Evolutionary conservation across 92 coral and sea anemone species (phyloP), one percentile per base, ranked within the genome.

Genomic region (Hydrozoanthus gracilis): DNA sequence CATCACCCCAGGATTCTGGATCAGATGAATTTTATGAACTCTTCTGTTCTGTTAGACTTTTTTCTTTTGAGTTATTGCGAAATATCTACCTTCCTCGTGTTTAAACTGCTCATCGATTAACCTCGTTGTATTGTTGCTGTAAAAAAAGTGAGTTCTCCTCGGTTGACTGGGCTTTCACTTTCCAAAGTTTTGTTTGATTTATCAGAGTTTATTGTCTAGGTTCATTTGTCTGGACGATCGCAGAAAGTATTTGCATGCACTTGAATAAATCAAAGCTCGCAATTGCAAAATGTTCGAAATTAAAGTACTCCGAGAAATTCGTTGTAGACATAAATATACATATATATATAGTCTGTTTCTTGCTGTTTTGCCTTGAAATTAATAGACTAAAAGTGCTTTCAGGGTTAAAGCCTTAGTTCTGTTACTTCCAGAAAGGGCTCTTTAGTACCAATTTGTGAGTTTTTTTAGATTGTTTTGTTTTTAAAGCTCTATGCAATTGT

Each of bases 151-250:
- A 64, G 18, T 35, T 64, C 70, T 16, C 17, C 70, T 49, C 83
- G 49, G 66, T 44, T 50, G 73, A 54, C 52, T 44, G 87, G 46
- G 16, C 48, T 77, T 86, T 16, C 48, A 83, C 71, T 44, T 71
- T 47, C 52, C 50, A 64, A 76, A 52, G 86, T 68, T 67, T 66
- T 87, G 84, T 51, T 78, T 64, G 4, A 17, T 20, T 16, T 15
- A 5, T 44, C 77, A 47, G 44, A 62, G 46, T 48, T 62, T 80
- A 86, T 47, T 86, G 49, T 86, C 76, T 51, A 65, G 77, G 44
- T 60, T 71, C 18, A 64, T 86, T 74, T 61, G 35, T 82, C 58
- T 14, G 77, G 74, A 65, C 45, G 77, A 27, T 27, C 39, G 39
- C 39, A 12, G 45, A 76, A 52, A 49, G 68, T 76, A 20, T 60